Base-by-base conservation (phyloP, 1,140 invertebrate species). In the Drosophila baimaii region DNA sequence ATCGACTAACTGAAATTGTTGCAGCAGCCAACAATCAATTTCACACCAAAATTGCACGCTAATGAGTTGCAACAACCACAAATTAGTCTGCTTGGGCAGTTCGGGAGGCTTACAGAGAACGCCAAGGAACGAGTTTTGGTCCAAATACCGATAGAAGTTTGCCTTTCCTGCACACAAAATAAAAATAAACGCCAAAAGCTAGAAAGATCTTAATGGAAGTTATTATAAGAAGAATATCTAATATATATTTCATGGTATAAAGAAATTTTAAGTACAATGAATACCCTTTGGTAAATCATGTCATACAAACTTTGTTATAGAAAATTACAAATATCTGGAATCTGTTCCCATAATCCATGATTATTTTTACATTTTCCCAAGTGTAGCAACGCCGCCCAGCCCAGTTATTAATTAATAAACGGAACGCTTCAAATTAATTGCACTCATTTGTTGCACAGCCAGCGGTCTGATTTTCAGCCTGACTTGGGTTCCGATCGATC, bases 401-500 rank as follows among this genome's bases (percentile, higher is more conserved):
- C 58, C 49, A 54, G 81, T 77, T 85, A 85, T 85, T 84, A 84
- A 84, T 84, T 84, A 84, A 84, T 85, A 85, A 84, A 64, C 77
- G 77, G 33, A 80, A 81, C 72, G 68, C 63, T 77, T 83, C 15
- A 81, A 77, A 84, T 84, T 80, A 84, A 84, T 84, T 84, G 81
- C 81, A 80, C 58, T 31, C 59, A 84, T 84, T 84, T 84, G 81
- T 73, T 80, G 81, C 81, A 73, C 81, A 84, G 81, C 72, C 81
- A 84, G 77, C 70, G 46, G 74, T 56, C 55, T 62, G 78, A 35
- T 29, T 41, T 37, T 25, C 41, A 25, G 55, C 31, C 33, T 43
- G 41, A 58, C 35, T 37, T 35, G 39, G 35, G 52, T 41, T 49
- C 31, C 37, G 63, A 71, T 62, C 63, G 72, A 84, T 84, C 81